Conservation (phyloP, 2,797 vertebrate species). For the Falco biarmicus region DNA sequence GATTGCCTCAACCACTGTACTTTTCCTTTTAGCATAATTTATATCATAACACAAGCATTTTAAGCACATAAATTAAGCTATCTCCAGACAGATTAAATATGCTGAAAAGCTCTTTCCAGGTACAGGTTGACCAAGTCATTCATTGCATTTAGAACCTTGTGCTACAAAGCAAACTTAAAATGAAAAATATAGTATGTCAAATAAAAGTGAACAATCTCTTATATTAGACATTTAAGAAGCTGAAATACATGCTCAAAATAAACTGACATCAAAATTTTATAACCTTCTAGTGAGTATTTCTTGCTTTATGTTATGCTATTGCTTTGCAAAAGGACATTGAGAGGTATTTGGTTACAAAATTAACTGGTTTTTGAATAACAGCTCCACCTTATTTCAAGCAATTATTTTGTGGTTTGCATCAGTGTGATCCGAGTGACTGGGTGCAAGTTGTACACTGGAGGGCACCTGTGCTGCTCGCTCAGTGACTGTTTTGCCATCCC, state of each 20-base stretch:
- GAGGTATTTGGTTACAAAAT: neutral
- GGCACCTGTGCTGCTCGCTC: neutral
- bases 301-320: neutral
- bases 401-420: neutral
- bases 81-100: neutral
- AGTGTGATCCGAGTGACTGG: neutral
- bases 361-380: neutral
- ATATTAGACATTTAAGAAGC: neutral
- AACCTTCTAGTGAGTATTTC: neutral
- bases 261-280: neutral
- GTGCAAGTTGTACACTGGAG: neutral
- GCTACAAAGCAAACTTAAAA: neutral
- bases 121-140: neutral
- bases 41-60: neutral
- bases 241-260: conserved; percentile 1
- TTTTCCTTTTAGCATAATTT: neutral
- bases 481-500: neutral
- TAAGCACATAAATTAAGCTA: neutral
- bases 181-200: neutral
- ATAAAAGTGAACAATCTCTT: neutral
- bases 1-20: neutral
- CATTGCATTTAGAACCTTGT: neutral
- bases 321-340: neutral
- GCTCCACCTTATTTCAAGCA: neutral
- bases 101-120: neutral